Evolutionary conservation across 2,797 vertebrate genomes (phyloP).

Genomic region (Oceanodroma leucorhoa): DNA sequence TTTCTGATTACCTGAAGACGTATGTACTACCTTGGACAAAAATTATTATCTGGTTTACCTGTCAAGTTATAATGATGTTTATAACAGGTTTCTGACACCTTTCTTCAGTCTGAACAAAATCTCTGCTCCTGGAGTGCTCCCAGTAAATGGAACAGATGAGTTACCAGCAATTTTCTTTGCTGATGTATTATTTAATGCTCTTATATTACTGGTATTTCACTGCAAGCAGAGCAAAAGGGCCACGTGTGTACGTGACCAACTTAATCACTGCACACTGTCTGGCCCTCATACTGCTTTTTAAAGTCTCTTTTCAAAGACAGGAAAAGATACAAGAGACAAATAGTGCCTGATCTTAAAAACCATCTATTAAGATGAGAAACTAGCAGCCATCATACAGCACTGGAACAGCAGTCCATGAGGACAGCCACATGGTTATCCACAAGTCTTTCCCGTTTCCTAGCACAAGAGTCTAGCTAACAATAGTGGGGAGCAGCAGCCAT

Average conservation of each 20-base stretch:
- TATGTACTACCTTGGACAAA: background rate
- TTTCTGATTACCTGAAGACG: background rate
- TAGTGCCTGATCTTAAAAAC: background rate
- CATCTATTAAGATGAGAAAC: background rate
- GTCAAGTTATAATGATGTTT: background rate
- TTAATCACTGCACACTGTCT: slow-evolving; percentile 46
- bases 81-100: background rate
- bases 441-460: background rate
- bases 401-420: background rate
- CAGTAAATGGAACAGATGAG: background rate
- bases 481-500: background rate
- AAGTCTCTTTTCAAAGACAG: slow-evolving; percentile 58
- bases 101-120: background rate
- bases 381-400: background rate
- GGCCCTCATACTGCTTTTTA: slow-evolving; percentile 73
- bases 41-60: background rate
- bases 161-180: slow-evolving; percentile 6
- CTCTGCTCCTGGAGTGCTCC: background rate
- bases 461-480: background rate
- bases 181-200: slow-evolving; percentile 42
- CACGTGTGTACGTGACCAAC: slow-evolving; percentile 34
- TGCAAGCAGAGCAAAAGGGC: slow-evolving; percentile 46
- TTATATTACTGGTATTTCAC: slow-evolving; percentile 62
- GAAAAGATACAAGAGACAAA: rapidly evolving
- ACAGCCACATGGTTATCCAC: rapidly evolving